Conservation (phyloP, 2,797 vertebrate genomes). For the Podarcis siculus region DNA sequence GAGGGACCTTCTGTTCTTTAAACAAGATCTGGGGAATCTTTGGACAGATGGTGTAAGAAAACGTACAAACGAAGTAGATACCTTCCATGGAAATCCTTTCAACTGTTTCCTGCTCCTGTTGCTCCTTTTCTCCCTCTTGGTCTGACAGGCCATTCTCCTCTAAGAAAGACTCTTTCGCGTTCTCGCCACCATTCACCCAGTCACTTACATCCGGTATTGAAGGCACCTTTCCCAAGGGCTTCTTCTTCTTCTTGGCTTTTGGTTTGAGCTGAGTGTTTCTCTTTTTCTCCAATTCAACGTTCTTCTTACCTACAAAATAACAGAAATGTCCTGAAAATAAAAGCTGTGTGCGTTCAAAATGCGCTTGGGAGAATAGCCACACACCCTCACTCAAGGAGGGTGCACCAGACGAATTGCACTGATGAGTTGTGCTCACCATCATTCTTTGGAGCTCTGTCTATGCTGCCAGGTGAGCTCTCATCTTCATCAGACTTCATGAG, state of each 20-base stretch:
- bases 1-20: background rate
- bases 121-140: slow-evolving; percentile 81
- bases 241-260: slow-evolving; percentile 91
- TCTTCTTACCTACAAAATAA: slow-evolving; percentile 86
- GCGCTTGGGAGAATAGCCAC: background rate
- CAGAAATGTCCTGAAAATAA: background rate
- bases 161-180: slow-evolving; percentile 46
- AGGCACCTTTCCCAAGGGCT: slow-evolving; percentile 56
- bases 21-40: background rate
- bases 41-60: background rate
- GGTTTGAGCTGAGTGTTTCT: slow-evolving; percentile 78
- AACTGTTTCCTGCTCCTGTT: slow-evolving; percentile 53
- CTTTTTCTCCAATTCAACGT: slow-evolving; percentile 88
- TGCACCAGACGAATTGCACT: background rate
- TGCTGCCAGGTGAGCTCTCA: background rate
- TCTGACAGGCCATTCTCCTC: slow-evolving; percentile 77
- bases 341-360: background rate
- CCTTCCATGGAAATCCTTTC: slow-evolving; percentile 68
- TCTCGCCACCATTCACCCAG: slow-evolving; percentile 71
- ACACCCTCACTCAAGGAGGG: background rate
- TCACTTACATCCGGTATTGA: slow-evolving; percentile 65
- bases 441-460: background rate
- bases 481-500: background rate
- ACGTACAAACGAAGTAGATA: slow-evolving; percentile 58
- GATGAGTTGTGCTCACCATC: background rate